Base-by-base conservation (phyloP, 2,888 invertebrate species). In the Cheilosia impressa region DNA sequence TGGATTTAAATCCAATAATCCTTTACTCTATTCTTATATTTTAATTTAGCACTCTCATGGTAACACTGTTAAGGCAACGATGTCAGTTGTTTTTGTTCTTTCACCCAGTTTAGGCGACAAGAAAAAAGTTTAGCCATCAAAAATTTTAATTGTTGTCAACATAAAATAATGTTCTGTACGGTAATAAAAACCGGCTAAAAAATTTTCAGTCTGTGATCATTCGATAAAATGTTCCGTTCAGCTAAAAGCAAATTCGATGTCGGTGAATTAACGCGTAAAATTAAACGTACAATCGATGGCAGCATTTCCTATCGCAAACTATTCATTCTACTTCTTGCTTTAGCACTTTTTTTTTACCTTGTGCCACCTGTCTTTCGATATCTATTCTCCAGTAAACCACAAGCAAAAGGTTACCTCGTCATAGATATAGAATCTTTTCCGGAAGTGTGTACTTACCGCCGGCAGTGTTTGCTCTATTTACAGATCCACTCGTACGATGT, bases 311-410 rank as follows among this genome's bases (percentile, higher is more conserved):
- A 92, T 88, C 90, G 92, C 52, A 91, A 91, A 78, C 88, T 92
- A 62, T 91, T 92, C 87, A 87, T 91, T 45, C 88, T 92, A 2
- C 87, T 94, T 15, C 90, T 95, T n/a, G 91, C 94, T 72, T 88
- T 94, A 65, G 93, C 94, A 87, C 93, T 94, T 77, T 92, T 95
- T 68, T 91, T 96, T 6, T 96, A 96, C 89, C 90, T 95, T 58
- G 94, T 96, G 58, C 95, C 96, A 43, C 93, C 94, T 38, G 90
- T 96, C 24, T 93, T 94, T 89, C 94, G 94, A 83, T 95, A 95
- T 93, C 89, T 95, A 38, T 94, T 95, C 87, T 93, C 93, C 78
- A 91, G 93, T 34, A 93, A 93, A 78, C 93, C 91, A 82, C 91
- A 92, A 53, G 90, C 93, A 81, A 91, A 91, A 78, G 91, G 92